Evolutionary conservation across 2,888 invertebrate species (phyloP).

Genomic region (Ormia ochracea): DNA sequence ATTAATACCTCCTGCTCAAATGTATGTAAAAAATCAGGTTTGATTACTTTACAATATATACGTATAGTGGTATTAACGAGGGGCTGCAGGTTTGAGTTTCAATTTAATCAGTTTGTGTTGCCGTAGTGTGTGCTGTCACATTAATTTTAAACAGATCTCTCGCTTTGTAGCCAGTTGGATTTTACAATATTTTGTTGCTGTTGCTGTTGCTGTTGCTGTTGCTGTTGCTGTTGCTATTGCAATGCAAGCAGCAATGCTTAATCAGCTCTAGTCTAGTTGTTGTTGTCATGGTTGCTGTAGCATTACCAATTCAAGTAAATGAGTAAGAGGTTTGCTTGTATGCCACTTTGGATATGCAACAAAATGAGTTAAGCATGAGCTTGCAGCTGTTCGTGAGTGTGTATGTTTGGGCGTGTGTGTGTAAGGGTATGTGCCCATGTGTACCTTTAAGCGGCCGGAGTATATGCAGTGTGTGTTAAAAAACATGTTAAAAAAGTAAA

Average conservation of each 20-base stretch:
- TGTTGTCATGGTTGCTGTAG: conserved; percentile 13
- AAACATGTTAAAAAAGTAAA: conserved; percentile 34
- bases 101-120: conserved; percentile 50
- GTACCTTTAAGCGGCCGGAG: neutral
- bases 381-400: conserved; percentile 7
- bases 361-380: neutral
- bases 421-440: too few species aligned
- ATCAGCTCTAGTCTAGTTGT: conserved; percentile 37
- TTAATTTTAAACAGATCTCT: conserved; percentile 57
- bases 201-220: neutral
- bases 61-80: neutral
- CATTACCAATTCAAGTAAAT: conserved; percentile 16
- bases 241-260: conserved; percentile 16
- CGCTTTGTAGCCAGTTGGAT: neutral
- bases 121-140: conserved; percentile 34
- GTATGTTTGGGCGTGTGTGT: too few species aligned
- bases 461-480: neutral
- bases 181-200: neutral
- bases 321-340: conserved; percentile 40
- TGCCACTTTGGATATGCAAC: conserved; percentile 33
- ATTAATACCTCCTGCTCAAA: neutral
- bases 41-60: neutral
- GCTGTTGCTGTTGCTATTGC: neutral
- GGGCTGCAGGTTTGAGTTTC: conserved; percentile 19
- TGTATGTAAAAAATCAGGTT: neutral